These are phyloP conservation scores for Helobdella robusta DNA, from an alignment of 2,888 invertebrate genomes.

Conservation along the genomic window DNA sequence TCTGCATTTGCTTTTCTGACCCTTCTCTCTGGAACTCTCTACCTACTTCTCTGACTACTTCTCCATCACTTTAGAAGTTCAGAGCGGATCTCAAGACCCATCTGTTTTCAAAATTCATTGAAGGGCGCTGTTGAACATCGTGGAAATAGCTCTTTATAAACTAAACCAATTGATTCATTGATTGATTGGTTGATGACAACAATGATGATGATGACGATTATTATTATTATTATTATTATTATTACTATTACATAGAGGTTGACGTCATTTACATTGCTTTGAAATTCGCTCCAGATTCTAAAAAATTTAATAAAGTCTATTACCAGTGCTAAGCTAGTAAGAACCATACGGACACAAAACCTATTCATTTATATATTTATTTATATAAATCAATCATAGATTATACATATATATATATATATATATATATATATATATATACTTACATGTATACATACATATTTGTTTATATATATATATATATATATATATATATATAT, in stretches of 20 bases:
- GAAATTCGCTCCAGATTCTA: background rate
- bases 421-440: constrained; percentile 1
- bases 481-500: constrained; percentile 1
- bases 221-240: background rate
- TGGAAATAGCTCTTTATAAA: no score
- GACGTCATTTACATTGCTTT: background rate
- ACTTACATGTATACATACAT: background rate
- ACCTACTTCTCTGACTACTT: no score
- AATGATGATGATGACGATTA: background rate
- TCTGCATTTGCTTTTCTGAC: no score
- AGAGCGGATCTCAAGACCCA: background rate
- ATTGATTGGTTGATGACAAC: background rate
- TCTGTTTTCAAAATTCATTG: no score
- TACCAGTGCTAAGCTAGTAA: no score
- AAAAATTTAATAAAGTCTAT: no score
- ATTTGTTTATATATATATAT: background rate
- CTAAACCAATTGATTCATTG: no score
- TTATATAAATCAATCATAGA: background rate
- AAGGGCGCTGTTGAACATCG: no score
- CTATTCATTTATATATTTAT: background rate
- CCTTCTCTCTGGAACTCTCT: no score
- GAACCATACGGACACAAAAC: no score
- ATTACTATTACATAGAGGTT: no score
- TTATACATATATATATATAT: background rate
- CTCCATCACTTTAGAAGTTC: no score